Base-by-base conservation (phyloP, 2,888 invertebrate species). In the Aquatica leii region DNA sequence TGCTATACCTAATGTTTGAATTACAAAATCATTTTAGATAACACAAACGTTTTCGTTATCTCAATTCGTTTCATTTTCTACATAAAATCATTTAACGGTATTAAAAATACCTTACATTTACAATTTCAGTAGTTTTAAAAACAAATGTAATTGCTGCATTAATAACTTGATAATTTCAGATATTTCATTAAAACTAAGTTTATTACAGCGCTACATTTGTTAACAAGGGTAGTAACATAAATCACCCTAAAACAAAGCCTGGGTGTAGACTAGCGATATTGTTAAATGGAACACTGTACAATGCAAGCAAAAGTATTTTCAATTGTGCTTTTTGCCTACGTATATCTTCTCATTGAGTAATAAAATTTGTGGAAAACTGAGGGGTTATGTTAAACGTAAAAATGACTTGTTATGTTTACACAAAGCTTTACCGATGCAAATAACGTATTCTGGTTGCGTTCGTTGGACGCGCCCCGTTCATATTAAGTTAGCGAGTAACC, bases 401-500 rank as follows among this genome's bases (percentile, higher is more conserved):
- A 63, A 63, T 63, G 49, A 49, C 59, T 64, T 57, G 64, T 60
- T 51, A 56, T 64, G 64, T 64, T 64, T 64, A 64, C 64, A 64
- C 60, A 64, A 64, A 60, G 64, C 64, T 60, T 59, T 59, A 46
- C 64, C 59, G 59, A 64, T 64, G 64, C 64, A 64, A 64, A 64
- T 68, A 68, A 72, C 68, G 66, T 72, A 70, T 74, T 74, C 75
- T 58, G 67, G 62, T 66, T 69, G 74, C 74, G 75, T 74, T 69
- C 71, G 67, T 57, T 54, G 67, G 68, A 68, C 69, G 64, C 55
- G 64, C 52, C 64, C 56, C 59, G 71, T 73, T 71, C 70, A 72
- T 74, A 75, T 75, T 74, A 74, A 75, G 75, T 74, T 73, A 73
- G 73, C 73, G 70, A 69, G 73, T 73, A 73, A 73, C 71, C 71